These are phyloP conservation scores for Antennarius striatus DNA, from an alignment of 2,113 vertebrate genomes.

Conservation along the genomic window DNA sequence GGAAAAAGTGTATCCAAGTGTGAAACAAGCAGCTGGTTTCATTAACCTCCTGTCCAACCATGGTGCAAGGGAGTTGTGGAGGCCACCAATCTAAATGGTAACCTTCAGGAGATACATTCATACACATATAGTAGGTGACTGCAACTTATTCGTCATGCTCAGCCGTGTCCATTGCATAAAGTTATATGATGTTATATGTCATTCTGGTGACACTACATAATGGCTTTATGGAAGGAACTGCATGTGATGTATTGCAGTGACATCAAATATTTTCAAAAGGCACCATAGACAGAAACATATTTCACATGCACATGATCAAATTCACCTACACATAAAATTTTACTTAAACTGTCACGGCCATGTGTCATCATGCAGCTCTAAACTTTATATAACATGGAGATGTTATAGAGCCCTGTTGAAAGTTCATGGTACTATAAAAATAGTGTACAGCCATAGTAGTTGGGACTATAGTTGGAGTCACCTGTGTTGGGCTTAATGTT, in stretches of 20 bases:
- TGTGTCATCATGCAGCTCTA: background rate
- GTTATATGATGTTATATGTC: conserved; percentile 29
- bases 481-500: no score
- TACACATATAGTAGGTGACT: conserved; percentile 42
- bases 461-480: background rate
- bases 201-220: conserved; percentile 19
- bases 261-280: background rate
- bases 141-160: conserved; percentile 41
- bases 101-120: conserved; percentile 76
- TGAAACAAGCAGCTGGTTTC: conserved; percentile 81
- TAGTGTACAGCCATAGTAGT: background rate
- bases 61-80: conserved; percentile 57
- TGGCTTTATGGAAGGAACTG: conserved; percentile 11
- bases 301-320: background rate
- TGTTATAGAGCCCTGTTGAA: no score
- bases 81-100: conserved; percentile 67
- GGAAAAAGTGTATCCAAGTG: conserved; percentile 62
- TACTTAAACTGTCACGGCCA: background rate
- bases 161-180: conserved; percentile 4
- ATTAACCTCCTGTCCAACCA: conserved; percentile 81
- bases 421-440: background rate
- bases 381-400: background rate
- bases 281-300: conserved; percentile 6
- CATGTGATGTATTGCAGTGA: background rate
- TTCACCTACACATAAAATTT: background rate